Percentiles rank a stretch among this genome's conserved stretches.
Evolutionary conservation across 2,888 invertebrate genomes (phyloP).

Genomic region (Dione vanillae): DNA sequence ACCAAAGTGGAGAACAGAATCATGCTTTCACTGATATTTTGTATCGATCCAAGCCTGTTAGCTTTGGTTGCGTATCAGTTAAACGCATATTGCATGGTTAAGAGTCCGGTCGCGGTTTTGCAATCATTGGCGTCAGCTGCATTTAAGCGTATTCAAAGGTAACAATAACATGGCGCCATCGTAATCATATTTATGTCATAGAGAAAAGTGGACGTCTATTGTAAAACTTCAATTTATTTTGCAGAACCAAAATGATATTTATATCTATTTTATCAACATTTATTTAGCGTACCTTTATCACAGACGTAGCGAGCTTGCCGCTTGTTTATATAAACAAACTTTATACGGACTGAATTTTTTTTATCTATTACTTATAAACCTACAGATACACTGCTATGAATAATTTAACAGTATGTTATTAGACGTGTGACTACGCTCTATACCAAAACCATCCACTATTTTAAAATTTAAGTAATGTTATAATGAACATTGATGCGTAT

Average conservation of each 20-base stretch:
- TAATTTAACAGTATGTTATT: neutral
- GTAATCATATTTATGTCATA: slow-evolving; percentile 44
- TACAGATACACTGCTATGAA: neutral
- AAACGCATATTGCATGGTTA: slow-evolving; percentile 64
- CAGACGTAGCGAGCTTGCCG: neutral
- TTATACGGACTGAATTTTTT: neutral
- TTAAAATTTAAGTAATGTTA: slow-evolving; percentile 34
- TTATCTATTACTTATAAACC: neutral
- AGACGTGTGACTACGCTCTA: too few species aligned
- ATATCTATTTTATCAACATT: slow-evolving; percentile 2
- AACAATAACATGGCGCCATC: slow-evolving; percentile 60
- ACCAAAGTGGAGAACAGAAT: slow-evolving; percentile 38
- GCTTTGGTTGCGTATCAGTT: slow-evolving; percentile 51
- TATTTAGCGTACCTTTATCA: slow-evolving; percentile 3
- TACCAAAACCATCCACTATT: neutral
- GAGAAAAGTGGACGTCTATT: neutral
- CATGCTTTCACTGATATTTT: slow-evolving; percentile 52
- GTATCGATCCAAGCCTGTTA: slow-evolving; percentile 42
- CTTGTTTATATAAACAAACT: neutral
- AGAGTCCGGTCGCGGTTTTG: slow-evolving; percentile 69
- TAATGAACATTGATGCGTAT: slow-evolving; percentile 45
- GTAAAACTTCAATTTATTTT: neutral
- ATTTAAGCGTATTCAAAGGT: slow-evolving; percentile 62
- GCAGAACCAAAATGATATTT: neutral
- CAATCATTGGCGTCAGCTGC: slow-evolving; percentile 72